These are phyloP conservation scores for Glyphotaelius pellucidus DNA, from an alignment of 2,888 invertebrate genomes.

Conservation along the genomic window DNA sequence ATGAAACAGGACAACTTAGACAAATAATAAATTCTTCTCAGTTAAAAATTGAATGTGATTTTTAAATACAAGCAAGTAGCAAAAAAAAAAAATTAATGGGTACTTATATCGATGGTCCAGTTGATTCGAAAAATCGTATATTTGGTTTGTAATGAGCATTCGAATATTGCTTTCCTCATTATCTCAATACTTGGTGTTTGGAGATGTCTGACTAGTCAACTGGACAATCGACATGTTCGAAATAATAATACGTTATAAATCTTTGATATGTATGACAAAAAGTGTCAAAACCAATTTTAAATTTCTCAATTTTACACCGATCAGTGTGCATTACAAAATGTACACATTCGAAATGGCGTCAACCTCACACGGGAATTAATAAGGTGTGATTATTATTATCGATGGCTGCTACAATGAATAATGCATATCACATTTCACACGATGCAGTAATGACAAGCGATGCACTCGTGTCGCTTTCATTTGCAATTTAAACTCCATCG, in stretches of 20 bases:
- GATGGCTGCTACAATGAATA: constrained; percentile 9
- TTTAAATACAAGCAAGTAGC: too few relatives aligned
- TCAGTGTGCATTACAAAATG: background rate
- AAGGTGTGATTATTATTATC: constrained; percentile 8
- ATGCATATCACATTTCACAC: constrained; percentile 32
- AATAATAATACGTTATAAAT: background rate
- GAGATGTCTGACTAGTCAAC: too few relatives aligned
- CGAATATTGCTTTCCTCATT: too few relatives aligned
- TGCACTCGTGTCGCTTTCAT: constrained; percentile 30
- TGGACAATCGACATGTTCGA: too few relatives aligned
- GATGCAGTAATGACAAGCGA: constrained; percentile 35
- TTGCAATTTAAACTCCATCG: constrained; percentile 13
- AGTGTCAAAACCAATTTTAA: background rate
- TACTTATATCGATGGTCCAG: too few relatives aligned
- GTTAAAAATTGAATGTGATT: too few relatives aligned
- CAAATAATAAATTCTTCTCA: too few relatives aligned
- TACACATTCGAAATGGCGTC: background rate
- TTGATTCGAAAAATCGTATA: too few relatives aligned
- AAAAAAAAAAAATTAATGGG: too few relatives aligned
- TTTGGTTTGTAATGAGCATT: too few relatives aligned
- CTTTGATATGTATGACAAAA: background rate
- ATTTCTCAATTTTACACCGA: background rate
- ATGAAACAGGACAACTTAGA: too few relatives aligned
- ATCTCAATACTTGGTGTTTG: too few relatives aligned
- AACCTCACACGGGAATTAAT: constrained; percentile 17